Conservation (phyloP, 30 jellyfish, hydroid and myxozoan species). For the Aurelia aurita region DNA sequence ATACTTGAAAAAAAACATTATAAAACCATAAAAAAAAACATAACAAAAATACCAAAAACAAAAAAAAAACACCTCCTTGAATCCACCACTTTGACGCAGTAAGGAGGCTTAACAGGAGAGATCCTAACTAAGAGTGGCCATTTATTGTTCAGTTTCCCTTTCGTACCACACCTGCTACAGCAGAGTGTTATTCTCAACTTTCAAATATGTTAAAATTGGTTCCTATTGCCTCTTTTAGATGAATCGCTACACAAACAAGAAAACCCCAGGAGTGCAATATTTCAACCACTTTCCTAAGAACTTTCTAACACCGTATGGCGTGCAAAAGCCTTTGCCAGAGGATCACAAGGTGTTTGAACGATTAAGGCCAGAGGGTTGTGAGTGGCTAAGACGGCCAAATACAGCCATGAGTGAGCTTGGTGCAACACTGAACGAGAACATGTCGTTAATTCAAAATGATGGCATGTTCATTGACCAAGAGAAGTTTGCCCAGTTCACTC, state of each 20-base stretch:
- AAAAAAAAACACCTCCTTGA: too few relatives aligned
- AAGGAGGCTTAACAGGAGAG: too few relatives aligned
- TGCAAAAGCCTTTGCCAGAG: not conserved
- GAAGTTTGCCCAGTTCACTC: not conserved
- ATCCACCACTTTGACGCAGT: too few relatives aligned
- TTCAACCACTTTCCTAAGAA: conserved; percentile 33
- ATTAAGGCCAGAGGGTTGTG: conserved; percentile 37
- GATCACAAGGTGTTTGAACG: not conserved
- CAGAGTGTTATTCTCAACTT: too few relatives aligned
- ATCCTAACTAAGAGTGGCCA: too few relatives aligned
- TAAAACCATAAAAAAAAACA: too few relatives aligned
- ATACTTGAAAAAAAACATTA: too few relatives aligned
- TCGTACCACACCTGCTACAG: too few relatives aligned
- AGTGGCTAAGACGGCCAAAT: conserved; percentile 34
- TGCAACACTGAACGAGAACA: not conserved
- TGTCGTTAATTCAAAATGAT: not conserved
- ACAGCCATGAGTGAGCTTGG: conserved; percentile 18
- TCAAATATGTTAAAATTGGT: not conserved
- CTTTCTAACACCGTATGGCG: conserved; percentile 37
- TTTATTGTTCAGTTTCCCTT: too few relatives aligned
- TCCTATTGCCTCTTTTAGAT: not conserved
- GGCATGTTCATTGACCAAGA: not conserved
- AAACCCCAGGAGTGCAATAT: conserved; percentile 15
- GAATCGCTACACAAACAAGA: not conserved
- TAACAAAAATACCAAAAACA: too few relatives aligned